Evolutionary conservation across 2,797 vertebrate species (phyloP).

Genomic region (Hoplostethus atlanticus): DNA sequence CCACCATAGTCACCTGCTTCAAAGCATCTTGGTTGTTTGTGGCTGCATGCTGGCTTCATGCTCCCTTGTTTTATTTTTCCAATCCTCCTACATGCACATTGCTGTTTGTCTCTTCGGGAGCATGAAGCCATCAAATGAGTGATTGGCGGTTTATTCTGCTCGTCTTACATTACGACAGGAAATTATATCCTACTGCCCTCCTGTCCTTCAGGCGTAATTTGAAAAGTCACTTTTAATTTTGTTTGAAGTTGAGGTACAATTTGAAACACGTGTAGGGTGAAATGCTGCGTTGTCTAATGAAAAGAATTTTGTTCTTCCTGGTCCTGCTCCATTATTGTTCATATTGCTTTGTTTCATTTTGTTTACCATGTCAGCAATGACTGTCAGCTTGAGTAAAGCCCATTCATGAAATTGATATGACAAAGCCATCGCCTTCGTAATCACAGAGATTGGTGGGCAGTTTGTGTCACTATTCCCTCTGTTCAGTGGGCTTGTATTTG

Average conservation of each 20-base stretch:
- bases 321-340: background rate
- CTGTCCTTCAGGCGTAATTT: background rate
- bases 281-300: background rate
- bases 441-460: background rate
- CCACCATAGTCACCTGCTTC: constrained; percentile 6
- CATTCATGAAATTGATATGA: background rate
- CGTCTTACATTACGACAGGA: background rate
- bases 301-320: background rate
- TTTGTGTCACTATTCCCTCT: constrained; percentile 3
- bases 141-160: background rate
- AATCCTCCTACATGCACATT: constrained; percentile 52
- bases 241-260: background rate
- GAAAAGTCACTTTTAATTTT: background rate
- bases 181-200: no score
- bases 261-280: background rate
- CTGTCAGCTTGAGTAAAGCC: constrained; percentile 7
- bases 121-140: constrained; percentile 58
- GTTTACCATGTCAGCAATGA: background rate
- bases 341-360: background rate
- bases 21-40: background rate
- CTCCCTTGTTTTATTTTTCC: constrained; percentile 45
- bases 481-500: constrained; percentile 4
- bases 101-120: constrained; percentile 57
- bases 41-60: constrained; percentile 15
- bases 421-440: background rate